These are phyloP conservation scores for Eristalis intricaria DNA, from an alignment of 2,888 invertebrate genomes.

Conservation along the genomic window DNA sequence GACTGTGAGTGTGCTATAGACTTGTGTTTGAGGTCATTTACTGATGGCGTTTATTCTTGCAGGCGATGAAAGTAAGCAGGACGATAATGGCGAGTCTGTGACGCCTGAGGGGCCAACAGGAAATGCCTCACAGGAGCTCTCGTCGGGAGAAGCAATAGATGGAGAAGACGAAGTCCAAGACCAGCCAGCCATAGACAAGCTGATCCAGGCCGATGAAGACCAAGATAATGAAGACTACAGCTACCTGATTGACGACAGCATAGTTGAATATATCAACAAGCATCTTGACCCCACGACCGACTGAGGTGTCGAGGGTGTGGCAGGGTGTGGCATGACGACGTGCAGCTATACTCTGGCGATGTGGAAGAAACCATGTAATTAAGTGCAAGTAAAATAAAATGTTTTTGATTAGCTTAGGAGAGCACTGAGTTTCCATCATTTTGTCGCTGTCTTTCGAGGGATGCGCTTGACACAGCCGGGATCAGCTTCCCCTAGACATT, in stretches of 20 bases:
- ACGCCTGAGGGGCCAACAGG: neutral
- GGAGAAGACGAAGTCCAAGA: neutral
- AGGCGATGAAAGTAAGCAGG: neutral
- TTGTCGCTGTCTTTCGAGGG: too few species aligned
- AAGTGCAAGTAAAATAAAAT: neutral
- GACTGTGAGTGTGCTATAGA: slow-evolving; percentile 73
- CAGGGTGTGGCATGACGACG: neutral
- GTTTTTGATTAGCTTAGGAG: neutral
- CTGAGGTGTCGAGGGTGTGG: neutral
- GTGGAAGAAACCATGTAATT: neutral
- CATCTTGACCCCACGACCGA: neutral
- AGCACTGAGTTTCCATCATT: neutral
- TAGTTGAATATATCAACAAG: neutral
- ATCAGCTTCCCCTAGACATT: neutral
- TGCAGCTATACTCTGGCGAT: neutral
- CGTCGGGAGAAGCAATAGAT: neutral
- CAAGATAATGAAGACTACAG: neutral
- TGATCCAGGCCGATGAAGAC: neutral
- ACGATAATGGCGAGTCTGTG: neutral
- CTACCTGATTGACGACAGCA: neutral
- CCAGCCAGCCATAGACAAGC: neutral
- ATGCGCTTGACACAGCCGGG: neutral
- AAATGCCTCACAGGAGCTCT: neutral
- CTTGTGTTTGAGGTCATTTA: neutral
- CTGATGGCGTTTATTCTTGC: neutral